Conservation (phyloP, 2,888 invertebrate species). For the Pogonocherus hispidulus region DNA sequence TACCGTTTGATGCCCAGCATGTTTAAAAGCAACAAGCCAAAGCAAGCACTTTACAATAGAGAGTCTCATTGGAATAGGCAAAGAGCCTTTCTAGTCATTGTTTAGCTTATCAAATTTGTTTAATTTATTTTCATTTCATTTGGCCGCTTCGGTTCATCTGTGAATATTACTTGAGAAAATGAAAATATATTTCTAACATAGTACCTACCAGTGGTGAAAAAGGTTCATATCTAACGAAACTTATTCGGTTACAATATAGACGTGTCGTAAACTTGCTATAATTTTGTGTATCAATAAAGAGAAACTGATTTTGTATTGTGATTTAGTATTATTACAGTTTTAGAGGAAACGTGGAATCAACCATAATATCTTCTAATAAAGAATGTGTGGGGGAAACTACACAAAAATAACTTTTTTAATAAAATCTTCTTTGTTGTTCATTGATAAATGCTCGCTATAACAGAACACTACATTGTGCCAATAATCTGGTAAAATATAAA, state of each 20-base stretch:
- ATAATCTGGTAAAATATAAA: background rate
- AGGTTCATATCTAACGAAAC: background rate
- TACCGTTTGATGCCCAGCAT: too few species aligned
- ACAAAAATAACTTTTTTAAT: slow-evolving; percentile 20
- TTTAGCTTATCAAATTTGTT: background rate
- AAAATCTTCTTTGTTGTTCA: slow-evolving; percentile 10
- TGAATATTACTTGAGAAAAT: background rate
- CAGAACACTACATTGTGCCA: background rate
- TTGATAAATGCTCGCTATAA: background rate
- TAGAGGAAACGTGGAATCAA: slow-evolving; percentile 16
- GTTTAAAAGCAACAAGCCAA: too few species aligned
- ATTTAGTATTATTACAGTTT: slow-evolving; percentile 19
- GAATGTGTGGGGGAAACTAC: slow-evolving; percentile 3
- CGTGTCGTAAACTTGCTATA: background rate
- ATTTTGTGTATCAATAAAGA: slow-evolving; percentile 6
- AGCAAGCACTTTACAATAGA: too few species aligned
- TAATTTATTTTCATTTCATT: background rate
- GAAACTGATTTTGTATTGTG: slow-evolving; percentile 8
- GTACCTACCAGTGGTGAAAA: background rate
- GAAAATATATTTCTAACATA: background rate
- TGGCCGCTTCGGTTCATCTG: background rate
- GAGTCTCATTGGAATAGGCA: too few species aligned
- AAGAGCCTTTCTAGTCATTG: background rate
- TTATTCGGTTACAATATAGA: background rate
- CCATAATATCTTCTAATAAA: slow-evolving; percentile 4